Conservation (phyloP, 2,113 vertebrate species). For the Tachycineta bicolor region DNA sequence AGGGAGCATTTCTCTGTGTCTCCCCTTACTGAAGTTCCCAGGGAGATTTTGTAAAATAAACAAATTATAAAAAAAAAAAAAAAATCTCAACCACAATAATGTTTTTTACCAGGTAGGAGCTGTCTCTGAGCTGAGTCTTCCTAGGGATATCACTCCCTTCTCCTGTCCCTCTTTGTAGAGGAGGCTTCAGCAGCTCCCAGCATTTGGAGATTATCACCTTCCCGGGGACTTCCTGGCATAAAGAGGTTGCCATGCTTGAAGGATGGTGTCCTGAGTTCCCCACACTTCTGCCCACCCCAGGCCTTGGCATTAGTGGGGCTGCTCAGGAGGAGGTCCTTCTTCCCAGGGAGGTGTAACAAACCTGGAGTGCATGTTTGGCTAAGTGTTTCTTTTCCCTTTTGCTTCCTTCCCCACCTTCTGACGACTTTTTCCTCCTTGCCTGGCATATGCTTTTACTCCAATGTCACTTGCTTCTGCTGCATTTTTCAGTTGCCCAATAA, state of each 20-base stretch:
- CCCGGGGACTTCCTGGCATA: background rate
- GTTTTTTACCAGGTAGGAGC: conserved; percentile 36
- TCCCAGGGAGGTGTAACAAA: conserved; percentile 16
- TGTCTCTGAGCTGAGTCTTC: conserved; percentile 64
- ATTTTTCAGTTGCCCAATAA: conserved; percentile 58
- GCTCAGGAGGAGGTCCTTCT: background rate
- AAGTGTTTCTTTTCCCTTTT: conserved; percentile 22
- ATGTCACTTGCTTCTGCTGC: conserved; percentile 67
- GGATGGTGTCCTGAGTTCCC: background rate
- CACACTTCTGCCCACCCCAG: background rate
- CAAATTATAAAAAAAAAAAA: too few species aligned
- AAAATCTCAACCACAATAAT: background rate
- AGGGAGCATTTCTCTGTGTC: background rate
- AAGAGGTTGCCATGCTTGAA: background rate
- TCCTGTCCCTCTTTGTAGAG: conserved; percentile 24
- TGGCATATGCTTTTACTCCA: conserved; percentile 53
- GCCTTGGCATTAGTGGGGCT: background rate
- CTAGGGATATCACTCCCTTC: conserved; percentile 48
- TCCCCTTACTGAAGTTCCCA: background rate
- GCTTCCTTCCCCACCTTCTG: background rate
- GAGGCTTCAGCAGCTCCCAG: conserved; percentile 26
- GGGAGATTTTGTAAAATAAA: conserved; percentile 22
- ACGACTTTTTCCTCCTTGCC: conserved; percentile 53
- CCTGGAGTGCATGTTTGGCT: conserved; percentile 32
- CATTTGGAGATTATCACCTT: background rate